Base-by-base conservation (phyloP, 2,113 vertebrate species). In the Perca fluviatilis region DNA sequence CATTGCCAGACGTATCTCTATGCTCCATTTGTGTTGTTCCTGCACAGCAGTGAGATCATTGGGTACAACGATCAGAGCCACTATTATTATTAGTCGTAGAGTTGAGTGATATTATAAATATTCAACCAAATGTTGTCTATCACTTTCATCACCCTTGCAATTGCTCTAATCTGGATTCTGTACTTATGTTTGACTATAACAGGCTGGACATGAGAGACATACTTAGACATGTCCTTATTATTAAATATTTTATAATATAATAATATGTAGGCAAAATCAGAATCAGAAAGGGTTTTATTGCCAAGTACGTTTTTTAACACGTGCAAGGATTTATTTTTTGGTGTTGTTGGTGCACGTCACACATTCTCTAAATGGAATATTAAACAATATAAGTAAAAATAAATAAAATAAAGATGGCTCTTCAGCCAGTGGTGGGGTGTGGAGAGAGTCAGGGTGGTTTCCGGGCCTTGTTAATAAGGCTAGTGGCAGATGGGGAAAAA, bases 1-100 rank as follows among this genome's bases (percentile, higher is more conserved):
- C 19, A 56, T 16, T 75, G 70, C 57, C 57, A 79, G 66, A 73
- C 27, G 27, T 51, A 25, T 65, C 54, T 77, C 56, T 15, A 2
- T 9, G 23, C 23, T 19, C 8, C 23, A 1, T 18, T n/a, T 46
- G 30, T 66, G 25, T 23, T 27, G n/a, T 50, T 65, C 50, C 12
- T 68, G 63, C 30, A 27, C 15, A 78, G 23, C 33, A 13, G 21
- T 56, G 49, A 74, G 47, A 62, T 64, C 6, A 6, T 47, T 76
- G 30, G 67, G 19, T 13, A 15, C n/a, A 9, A 19, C 54, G 1
- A 21, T 16, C 27, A 36, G 71, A 74, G 46, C 47, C 46, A 6
- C 13, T 49, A 23, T n/a, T 61, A 16, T 61, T 50, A 21, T 1
- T 30, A 60, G 36, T 36, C 53, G 15, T 43, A 46, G 56, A 10